phyloP scores from a whole-genome alignment of 1,140 invertebrate genomes.

The Drosophila murphyi region DNA sequence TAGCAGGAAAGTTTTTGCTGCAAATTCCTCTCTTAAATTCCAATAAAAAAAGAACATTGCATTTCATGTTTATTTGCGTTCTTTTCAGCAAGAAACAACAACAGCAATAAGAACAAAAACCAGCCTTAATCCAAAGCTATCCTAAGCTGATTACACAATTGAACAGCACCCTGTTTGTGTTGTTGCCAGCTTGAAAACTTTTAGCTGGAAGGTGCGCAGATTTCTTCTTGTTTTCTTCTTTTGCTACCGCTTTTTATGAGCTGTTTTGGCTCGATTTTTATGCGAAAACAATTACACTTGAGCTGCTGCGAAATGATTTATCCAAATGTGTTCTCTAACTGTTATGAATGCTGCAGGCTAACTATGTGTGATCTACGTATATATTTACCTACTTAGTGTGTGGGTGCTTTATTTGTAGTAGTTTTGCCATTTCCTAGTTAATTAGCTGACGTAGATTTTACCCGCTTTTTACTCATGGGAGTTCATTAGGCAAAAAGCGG shows the following conservation, averaged over 20 bases:
- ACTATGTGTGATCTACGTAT: neutral
- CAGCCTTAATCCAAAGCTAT: too few species aligned
- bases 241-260: constrained; percentile 64
- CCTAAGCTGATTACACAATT: neutral
- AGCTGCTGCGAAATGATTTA: constrained; percentile 54
- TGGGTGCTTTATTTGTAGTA: constrained; percentile 14
- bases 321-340: constrained; percentile 44
- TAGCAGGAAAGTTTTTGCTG: too few species aligned
- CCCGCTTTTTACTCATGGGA: constrained; percentile 52
- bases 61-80: too few species aligned
- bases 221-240: neutral
- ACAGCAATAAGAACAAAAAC: too few species aligned
- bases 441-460: constrained; percentile 64
- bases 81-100: too few species aligned
- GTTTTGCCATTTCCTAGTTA: constrained; percentile 49
- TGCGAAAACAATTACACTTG: constrained; percentile 75
- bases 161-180: constrained; percentile 50
- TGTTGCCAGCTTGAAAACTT: constrained; percentile 24
- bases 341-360: neutral
- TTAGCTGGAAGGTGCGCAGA: constrained; percentile 32
- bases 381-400: constrained; percentile 3
- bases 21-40: too few species aligned
- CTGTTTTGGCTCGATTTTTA: constrained; percentile 59
- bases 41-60: too few species aligned
- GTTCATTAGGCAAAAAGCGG: constrained; percentile 58